Conservation (phyloP, 2,888 invertebrate genomes). For the Electrophaes corylata region DNA sequence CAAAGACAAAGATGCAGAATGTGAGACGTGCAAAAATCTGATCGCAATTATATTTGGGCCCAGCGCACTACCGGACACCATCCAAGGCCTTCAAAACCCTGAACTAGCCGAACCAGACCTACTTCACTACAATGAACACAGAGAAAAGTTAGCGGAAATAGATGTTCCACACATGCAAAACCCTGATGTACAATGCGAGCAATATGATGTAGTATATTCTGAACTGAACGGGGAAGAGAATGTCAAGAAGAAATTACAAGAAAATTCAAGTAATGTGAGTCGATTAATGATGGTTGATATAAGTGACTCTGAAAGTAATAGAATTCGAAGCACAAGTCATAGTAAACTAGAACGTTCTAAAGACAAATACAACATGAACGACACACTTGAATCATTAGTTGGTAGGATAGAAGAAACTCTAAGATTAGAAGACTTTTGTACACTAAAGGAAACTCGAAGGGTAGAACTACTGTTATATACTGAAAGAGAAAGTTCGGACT, state of each 20-base stretch:
- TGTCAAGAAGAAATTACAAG: background rate
- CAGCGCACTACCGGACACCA: constrained; percentile 20
- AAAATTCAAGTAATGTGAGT: constrained; percentile 1
- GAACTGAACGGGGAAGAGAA: background rate
- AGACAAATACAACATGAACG: constrained; percentile 6
- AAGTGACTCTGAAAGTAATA: constrained; percentile 9
- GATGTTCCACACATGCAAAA: background rate
- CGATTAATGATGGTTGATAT: constrained; percentile 4
- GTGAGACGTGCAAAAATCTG: constrained; percentile 41
- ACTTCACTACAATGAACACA: constrained; percentile 4
- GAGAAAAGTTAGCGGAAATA: constrained; percentile 11
- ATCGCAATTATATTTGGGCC: constrained; percentile 44
- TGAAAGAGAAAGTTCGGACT: constrained; percentile 13
- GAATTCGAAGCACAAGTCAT: background rate
- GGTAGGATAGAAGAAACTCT: constrained; percentile 21
- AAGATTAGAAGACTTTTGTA: constrained; percentile 1
- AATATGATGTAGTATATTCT: background rate
- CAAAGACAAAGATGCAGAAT: constrained; percentile 27
- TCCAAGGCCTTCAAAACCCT: constrained; percentile 11
- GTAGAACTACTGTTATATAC: constrained; percentile 4
- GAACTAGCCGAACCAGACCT: constrained; percentile 1
- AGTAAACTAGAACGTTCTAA: background rate
- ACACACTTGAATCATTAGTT: constrained; percentile 15
- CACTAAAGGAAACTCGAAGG: constrained; percentile 6
- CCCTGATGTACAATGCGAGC: background rate